Evolutionary conservation across 92 coral and sea anemone species (phyloP), one percentile per base, ranked within the genome.

Genomic region (Phenganax subtilis): DNA sequence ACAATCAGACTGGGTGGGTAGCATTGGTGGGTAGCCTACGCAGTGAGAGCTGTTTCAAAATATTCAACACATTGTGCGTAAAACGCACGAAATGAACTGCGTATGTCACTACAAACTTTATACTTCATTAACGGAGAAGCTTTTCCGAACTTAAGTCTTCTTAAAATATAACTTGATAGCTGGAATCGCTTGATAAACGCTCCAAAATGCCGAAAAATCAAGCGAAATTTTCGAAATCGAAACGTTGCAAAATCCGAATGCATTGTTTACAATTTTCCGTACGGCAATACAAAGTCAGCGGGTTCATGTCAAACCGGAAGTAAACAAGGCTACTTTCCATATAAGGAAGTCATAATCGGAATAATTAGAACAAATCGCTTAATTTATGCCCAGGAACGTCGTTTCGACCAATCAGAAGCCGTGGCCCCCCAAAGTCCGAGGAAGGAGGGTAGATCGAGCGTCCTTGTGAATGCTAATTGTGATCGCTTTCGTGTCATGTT

Each of bases 371-470:
- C 47, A 78, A 78, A 14, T 3, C 52, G 67, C 6, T 47, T 29
- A 58, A 62, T 58, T 78, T 78, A 78, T 78, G 82, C 72, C 47
- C 12, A 78, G 6, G 82, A 61, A 78, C 57, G 58, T 16, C n/a
- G 25, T 37, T 51, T 80, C 12, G 87, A 80, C 98, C 98, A 94
- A 94, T 94, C 92, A 92, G 87, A 81, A 77, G 87, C 74, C 61
- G 84, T 85, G 97, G 92, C 98, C 98, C 98, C 97, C 97, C 88
- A 80, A 84, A 84, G 88, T 78, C 92, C 90, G 86, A 91, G 89
- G 88, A 97, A 92, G 98, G 98, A 94, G 98, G 98, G 97, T 89
- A 94, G 91, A 92, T 94, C 97, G 97, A 94, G 98, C 98, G 98
- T 94, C 98, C 92, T 86, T 92, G 93, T 81, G 90, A 87, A 88